Conservation (phyloP, 2,113 vertebrate species). For the Micromys minutus region DNA sequence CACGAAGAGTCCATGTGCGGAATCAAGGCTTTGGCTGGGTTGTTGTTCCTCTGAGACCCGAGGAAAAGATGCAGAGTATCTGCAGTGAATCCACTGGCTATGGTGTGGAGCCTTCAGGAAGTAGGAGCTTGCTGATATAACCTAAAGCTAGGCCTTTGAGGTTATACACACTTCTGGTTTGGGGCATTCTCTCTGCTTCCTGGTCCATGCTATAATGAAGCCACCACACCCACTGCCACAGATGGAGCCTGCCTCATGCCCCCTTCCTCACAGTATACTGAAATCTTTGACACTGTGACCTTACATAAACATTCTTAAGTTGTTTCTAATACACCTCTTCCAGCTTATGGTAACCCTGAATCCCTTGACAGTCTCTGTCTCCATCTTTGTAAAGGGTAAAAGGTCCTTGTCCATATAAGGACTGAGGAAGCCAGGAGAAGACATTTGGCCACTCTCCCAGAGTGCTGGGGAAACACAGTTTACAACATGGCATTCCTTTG, state of each 20-base stretch:
- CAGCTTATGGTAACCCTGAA: not conserved
- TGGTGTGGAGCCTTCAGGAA: too few relatives aligned
- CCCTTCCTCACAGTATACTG: not conserved
- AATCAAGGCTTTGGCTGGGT: not conserved
- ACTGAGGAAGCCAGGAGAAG: not conserved
- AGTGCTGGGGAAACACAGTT: not conserved
- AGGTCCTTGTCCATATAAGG: not conserved
- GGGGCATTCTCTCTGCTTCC: not conserved
- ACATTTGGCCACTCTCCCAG: not conserved
- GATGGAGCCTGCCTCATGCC: not conserved
- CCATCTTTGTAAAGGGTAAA: not conserved
- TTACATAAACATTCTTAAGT: not conserved
- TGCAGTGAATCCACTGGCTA: not conserved
- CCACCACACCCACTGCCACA: not conserved
- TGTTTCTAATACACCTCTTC: not conserved
- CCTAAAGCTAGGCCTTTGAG: not conserved
- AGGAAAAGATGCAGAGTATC: not conserved
- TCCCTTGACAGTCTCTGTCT: not conserved
- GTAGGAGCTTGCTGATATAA: too few relatives aligned
- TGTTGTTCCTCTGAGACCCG: too few relatives aligned
- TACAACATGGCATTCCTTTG: not conserved
- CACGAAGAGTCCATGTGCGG: not conserved
- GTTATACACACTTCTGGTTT: not conserved
- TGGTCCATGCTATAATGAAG: not conserved
- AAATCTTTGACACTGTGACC: not conserved